A percentile compares a stretch with the other conserved stretches of the same genome.
phyloP scores from a whole-genome alignment of 2,797 vertebrate genomes.

The Enteromius argenteus region DNA sequence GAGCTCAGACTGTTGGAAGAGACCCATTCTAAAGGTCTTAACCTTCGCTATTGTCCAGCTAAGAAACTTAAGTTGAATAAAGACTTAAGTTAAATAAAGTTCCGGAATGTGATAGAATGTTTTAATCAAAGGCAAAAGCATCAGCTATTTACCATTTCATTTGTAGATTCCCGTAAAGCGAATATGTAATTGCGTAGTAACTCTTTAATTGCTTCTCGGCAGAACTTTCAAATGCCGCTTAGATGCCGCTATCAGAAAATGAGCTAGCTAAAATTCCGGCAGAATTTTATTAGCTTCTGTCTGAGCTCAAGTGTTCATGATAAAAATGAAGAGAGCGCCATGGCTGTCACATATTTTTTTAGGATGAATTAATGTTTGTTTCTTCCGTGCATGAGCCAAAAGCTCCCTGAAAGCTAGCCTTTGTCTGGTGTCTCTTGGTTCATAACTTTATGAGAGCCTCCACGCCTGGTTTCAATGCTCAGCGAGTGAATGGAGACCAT shows the following conservation, averaged over 20 bases:
- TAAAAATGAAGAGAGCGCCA: slow-evolving; percentile 44
- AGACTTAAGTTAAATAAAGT: slow-evolving; percentile 23
- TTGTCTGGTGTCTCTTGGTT: slow-evolving; percentile 39
- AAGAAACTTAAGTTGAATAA: slow-evolving; percentile 1
- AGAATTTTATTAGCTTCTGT: slow-evolving; percentile 29
- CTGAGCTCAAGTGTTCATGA: slow-evolving; percentile 32
- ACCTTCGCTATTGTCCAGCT: slow-evolving; percentile 55
- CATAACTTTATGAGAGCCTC: slow-evolving; percentile 53
- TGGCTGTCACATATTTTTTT: slow-evolving; percentile 41
- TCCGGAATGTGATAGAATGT: slow-evolving; percentile 50
- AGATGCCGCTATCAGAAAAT: slow-evolving; percentile 15
- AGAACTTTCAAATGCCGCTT: not conserved
- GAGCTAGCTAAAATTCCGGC: slow-evolving; percentile 13
- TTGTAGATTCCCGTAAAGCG: not conserved
- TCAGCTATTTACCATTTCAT: not conserved
- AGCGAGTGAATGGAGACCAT: slow-evolving; percentile 53
- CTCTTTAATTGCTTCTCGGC: slow-evolving; percentile 15
- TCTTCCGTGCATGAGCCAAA: slow-evolving; percentile 33
- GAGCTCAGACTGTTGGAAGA: slow-evolving; percentile 68
- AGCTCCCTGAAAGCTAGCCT: slow-evolving; percentile 28
- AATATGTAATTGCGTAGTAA: slow-evolving; percentile 15
- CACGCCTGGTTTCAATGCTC: slow-evolving; percentile 54
- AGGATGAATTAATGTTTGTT: slow-evolving; percentile 48
- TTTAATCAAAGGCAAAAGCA: slow-evolving; percentile 27
- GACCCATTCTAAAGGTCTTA: slow-evolving; percentile 68